Evolutionary conservation across 1,140 invertebrate genomes (phyloP).

Genomic region (Caenorhabditis elegans): DNA sequence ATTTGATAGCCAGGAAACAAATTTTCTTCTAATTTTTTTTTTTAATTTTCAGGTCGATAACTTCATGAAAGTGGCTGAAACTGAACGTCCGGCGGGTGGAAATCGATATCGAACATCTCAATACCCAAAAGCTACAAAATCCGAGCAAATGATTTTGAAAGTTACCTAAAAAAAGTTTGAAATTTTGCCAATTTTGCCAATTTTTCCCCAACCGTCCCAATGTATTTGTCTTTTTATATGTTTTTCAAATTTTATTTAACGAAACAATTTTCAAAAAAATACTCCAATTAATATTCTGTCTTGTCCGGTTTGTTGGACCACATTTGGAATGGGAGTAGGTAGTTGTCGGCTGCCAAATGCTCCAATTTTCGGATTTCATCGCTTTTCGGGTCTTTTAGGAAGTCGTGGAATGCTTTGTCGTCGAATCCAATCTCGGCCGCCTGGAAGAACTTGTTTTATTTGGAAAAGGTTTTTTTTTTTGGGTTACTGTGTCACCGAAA

Average conservation of each 20-base stretch:
- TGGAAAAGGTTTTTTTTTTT: neutral
- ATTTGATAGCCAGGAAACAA: no score
- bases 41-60: conserved; percentile 59
- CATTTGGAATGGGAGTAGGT: conserved; percentile 48
- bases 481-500: neutral
- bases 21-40: no score
- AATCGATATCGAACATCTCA: neutral
- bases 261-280: no score
- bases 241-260: neutral
- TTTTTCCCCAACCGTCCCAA: neutral
- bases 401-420: conserved; percentile 61
- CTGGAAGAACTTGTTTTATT: conserved; percentile 37
- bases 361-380: conserved; percentile 48
- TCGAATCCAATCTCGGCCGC: conserved; percentile 58
- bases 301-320: conserved; percentile 52
- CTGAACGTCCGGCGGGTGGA: conserved; percentile 40
- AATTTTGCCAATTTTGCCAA: no score
- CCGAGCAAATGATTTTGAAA: conserved; percentile 10
- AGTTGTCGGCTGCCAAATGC: conserved; percentile 41
- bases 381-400: conserved; percentile 57
- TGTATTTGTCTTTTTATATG: neutral
- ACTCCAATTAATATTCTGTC: conserved; percentile 49
- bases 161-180: no score
- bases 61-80: conserved; percentile 60
- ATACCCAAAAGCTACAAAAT: neutral